Evolutionary conservation across 2,797 vertebrate species (phyloP), one percentile per base, ranked within the genome.

Genomic region (Halcyon smyrnensis): DNA sequence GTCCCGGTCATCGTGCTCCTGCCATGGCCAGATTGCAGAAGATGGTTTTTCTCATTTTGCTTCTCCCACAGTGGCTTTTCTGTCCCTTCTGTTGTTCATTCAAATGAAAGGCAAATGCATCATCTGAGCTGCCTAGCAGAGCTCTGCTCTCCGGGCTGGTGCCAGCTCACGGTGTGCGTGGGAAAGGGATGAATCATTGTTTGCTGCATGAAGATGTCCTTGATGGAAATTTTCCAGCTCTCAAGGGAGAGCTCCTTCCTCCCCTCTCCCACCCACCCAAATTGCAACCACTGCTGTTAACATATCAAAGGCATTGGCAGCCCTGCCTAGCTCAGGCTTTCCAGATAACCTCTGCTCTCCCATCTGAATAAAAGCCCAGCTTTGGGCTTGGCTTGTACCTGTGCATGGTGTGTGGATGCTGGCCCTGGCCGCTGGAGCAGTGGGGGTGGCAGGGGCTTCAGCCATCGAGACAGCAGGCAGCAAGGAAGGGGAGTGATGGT

Each of bases 161-260:
- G 84, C 77, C 93, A 82, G 92, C 84, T 84, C 51, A 32, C 8
- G 4, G 80, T 10, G 67, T 89, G 95, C 1, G n/a, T 94, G 86
- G 95, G 95, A 92, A 94, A 96, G 32, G 71, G 84, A 94, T 96
- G 94, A 96, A 94, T 96, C 96, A 96, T 89, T 96, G 89, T 94
- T 94, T 93, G 95, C 95, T 3, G 75, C 93, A 74, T 0, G 2
- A 76, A 93, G 56, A 90, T 92, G 87, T 93, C 91, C 94, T 94
- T 95, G 85, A 78, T 84, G 85, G 89, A 91, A 95, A 94, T 95
- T 96, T 93, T 96, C 94, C 76, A 96, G 59, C 62, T 82, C 74
- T 80, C 89, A 63, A 60, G 62, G 74, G 89, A 94, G 87, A 81
- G 53, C 43, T 91, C n/a, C 32, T 78, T 90, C 75, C 86, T 76